Evolutionary conservation across 2,113 vertebrate genomes (phyloP), one percentile per base, ranked within the genome.

Genomic region (Myotis brandtii): DNA sequence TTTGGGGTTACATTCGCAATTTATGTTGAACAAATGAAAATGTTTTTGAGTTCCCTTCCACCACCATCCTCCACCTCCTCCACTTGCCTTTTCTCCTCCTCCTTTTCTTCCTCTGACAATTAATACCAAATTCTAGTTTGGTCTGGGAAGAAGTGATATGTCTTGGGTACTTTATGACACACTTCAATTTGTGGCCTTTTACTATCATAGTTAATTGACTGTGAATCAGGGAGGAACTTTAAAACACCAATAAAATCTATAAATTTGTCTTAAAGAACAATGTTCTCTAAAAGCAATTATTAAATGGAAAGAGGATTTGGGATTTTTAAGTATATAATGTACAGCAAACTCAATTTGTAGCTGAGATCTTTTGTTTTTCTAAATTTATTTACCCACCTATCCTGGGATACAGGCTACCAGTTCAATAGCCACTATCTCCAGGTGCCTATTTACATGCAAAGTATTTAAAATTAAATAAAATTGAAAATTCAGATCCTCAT

Each of bases 111-210:
- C 20, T 83, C 12, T 80, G 48, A 72, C n/a, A 64, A 75, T 89
- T 92, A 97, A 95, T 89, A 25, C 64, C 89, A 96, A 69, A 66
- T 90, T 95, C 64, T 76, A 91, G 52, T 94, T 93, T 95, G 66
- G 97, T 84, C 73, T 91, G 64, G 64, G 75, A 83, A 94, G 43
- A 18, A 82, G 64, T 81, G 64, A 69, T 77, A 14, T 56, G 50
- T 89, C 75, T 77, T 81, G 75, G 89, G 70, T 92, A 90, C 0
- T 17, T 97, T 96, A 97, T 95, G 92, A 87, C 1, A 85, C 75
- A 95, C 94, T 95, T 96, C 86, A 67, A 91, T 98, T 96, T 97
- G 86, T 98, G 86, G 75, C 50, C 40, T 95, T 98, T 98, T 97
- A 93, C 62, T 97, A 82, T 76, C 80, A 48, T 56, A 91, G n/a